Evolutionary conservation across 2,888 invertebrate genomes (phyloP), one percentile per base, ranked within the genome.

Genomic region (Aricia artaxerxes): DNA sequence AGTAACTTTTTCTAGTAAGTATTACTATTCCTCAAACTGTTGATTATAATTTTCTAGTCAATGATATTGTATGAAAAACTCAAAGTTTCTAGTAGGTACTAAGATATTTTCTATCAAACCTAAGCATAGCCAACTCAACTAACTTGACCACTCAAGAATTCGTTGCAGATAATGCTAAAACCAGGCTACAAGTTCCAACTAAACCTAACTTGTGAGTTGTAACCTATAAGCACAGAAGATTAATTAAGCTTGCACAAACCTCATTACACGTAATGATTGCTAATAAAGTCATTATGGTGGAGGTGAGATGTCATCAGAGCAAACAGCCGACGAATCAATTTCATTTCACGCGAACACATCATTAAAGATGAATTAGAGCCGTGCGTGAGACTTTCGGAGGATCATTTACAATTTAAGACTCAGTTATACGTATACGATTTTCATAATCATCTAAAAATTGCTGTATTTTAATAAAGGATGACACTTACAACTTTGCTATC

Each of bases 341-440:
- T 92, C 87, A 89, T 93, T 69, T 93, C 94, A 94, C 93, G 94
- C 94, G 89, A 94, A 86, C 87, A 86, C 87, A 86, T 92, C 93
- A 93, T 94, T 93, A 94, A 88, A 92, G 89, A 91, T 90, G 90
- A 92, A 93, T 93, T 91, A 92, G 89, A 91, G 90, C 86, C 83
- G 85, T 87, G 84, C 93, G 94, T 94, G 94, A 93, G 93, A 93
- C 92, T 75, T 44, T 75, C 87, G 86, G 85, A 89, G 88, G 82
- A 78, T 83, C 82, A 77, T 80, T 84, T 81, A 87, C 86, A 89
- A 88, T 84, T 89, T 91, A 92, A 92, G 90, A 89, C 89, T 87
- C 85, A 83, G 86, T 84, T 86, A 35, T 85, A 16, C 35, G 5
- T 38, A 38, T 69, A 38, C 38, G 69, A 38, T 69, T 69, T 69